Evolutionary conservation across 2,888 invertebrate genomes (phyloP).

Genomic region (Ctenicera cuprea): DNA sequence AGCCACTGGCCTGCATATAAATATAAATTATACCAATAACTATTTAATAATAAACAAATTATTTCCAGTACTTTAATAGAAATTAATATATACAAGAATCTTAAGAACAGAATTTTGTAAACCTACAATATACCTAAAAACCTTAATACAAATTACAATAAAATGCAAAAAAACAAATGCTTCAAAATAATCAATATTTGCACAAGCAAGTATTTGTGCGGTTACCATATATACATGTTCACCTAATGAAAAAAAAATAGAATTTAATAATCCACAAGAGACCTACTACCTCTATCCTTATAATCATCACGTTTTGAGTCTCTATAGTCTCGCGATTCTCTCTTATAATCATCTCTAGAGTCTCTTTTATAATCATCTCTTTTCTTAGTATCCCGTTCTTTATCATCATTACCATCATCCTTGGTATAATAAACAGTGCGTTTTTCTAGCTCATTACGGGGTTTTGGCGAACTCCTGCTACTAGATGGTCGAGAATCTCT

Average conservation of each 20-base stretch:
- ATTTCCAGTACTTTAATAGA: too few relatives aligned
- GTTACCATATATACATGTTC: not conserved
- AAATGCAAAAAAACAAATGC: constrained; percentile 14
- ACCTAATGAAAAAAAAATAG: constrained; percentile 19
- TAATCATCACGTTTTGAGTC: constrained; percentile 67
- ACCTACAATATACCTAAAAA: constrained; percentile 1
- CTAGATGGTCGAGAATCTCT: constrained; percentile 48
- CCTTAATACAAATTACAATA: not conserved
- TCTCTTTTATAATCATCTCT: constrained; percentile 62
- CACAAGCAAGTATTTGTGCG: not conserved
- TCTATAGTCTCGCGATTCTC: constrained; percentile 58
- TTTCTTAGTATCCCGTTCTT: constrained; percentile 58
- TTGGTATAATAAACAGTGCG: constrained; percentile 55
- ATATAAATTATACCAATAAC: too few relatives aligned
- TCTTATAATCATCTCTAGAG: constrained; percentile 63
- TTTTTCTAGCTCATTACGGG: constrained; percentile 53
- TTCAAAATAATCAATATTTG: not conserved
- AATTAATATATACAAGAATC: not conserved
- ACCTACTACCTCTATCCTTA: constrained; percentile 61
- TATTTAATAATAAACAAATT: too few relatives aligned
- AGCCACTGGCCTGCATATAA: too few relatives aligned
- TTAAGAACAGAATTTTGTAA: not conserved
- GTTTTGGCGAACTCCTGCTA: constrained; percentile 55
- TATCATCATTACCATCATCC: constrained; percentile 59
- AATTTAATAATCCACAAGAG: constrained; percentile 67